These are phyloP conservation scores for Pyrrhosoma nymphula DNA, from an alignment of 2,888 invertebrate species.

Conservation along the genomic window DNA sequence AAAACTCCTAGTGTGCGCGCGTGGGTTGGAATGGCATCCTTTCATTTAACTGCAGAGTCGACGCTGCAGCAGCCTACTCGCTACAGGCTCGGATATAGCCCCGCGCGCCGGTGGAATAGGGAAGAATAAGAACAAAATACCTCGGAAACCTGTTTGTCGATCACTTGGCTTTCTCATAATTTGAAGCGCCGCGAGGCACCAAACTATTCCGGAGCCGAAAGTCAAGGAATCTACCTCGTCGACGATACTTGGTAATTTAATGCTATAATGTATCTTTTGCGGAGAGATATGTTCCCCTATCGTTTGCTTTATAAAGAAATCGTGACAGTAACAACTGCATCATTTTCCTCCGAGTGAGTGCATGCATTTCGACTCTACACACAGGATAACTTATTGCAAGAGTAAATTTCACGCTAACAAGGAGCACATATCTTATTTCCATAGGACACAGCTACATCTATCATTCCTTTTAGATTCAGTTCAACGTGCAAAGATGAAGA, in stretches of 20 bases:
- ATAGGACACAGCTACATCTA: too few species aligned
- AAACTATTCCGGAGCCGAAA: neutral
- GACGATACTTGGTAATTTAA: conserved; percentile 37
- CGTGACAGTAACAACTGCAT: conserved; percentile 55
- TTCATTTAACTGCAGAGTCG: conserved; percentile 37
- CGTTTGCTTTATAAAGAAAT: neutral
- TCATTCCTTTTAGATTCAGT: too few species aligned
- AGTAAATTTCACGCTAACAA: neutral
- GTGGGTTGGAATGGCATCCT: neutral
- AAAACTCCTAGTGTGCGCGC: neutral
- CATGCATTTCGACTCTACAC: neutral
- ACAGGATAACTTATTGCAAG: neutral
- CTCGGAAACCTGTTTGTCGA: conserved; percentile 46
- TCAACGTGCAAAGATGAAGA: too few species aligned
- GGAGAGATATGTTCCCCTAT: conserved; percentile 23
- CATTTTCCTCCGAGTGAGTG: neutral
- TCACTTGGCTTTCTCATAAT: conserved; percentile 64
- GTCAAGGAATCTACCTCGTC: neutral
- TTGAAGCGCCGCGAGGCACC: conserved; percentile 21
- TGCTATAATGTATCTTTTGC: conserved; percentile 53
- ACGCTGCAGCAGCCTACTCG: neutral
- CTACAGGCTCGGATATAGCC: too few species aligned
- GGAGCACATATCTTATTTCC: too few species aligned
- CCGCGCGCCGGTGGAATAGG: neutral
- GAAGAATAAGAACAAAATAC: conserved; percentile 49